A percentile compares a stretch with the other conserved stretches of the same genome.
These are phyloP conservation scores for Myiozetetes cayanensis DNA, from an alignment of 2,113 vertebrate genomes.

Conservation along the genomic window DNA sequence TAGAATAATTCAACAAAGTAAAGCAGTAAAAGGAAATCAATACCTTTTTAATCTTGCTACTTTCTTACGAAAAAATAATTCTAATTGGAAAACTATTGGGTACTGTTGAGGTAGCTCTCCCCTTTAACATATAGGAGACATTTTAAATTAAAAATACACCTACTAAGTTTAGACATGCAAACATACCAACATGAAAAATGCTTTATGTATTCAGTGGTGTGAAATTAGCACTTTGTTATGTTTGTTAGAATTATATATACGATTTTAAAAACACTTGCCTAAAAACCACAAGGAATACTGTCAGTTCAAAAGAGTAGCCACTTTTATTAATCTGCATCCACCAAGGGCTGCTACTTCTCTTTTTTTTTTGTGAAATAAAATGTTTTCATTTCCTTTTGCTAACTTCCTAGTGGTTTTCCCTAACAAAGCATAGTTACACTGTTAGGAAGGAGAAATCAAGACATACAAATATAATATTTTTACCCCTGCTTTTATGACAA, in stretches of 20 bases:
- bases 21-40: background rate
- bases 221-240: background rate
- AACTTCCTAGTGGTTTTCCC: background rate
- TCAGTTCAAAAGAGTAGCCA: background rate
- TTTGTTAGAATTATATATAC: background rate
- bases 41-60: background rate
- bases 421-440: background rate
- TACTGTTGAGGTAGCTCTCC: background rate
- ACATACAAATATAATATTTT: background rate
- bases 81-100: background rate
- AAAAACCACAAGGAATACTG: background rate
- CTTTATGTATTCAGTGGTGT: background rate
- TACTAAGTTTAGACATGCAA: background rate
- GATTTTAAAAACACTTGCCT: background rate
- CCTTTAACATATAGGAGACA: background rate
- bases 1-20: background rate
- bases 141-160: background rate
- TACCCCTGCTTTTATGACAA: background rate
- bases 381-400: background rate
- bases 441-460: background rate
- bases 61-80: background rate
- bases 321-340: background rate
- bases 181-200: background rate
- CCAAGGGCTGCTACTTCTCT: background rate
- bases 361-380: background rate